A percentile compares a stretch with the other conserved stretches of the same genome.
phyloP scores from a whole-genome alignment of 2,113 vertebrate species.

The Falco punctatus region DNA sequence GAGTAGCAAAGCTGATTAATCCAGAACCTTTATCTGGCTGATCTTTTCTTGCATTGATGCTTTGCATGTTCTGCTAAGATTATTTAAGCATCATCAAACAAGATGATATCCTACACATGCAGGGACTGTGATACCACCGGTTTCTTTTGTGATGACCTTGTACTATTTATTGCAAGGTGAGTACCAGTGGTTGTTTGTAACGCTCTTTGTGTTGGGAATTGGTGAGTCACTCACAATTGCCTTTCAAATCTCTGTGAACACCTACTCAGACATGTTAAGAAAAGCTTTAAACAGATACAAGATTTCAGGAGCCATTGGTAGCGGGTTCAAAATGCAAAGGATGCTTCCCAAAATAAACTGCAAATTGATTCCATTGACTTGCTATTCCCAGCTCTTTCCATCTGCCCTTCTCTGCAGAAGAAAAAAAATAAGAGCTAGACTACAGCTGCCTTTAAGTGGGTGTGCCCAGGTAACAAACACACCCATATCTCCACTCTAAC shows the following conservation, averaged over 20 bases:
- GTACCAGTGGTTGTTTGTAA: not conserved
- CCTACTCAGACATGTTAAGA: constrained; percentile 69
- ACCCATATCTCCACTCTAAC: not conserved
- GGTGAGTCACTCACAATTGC: constrained; percentile 75
- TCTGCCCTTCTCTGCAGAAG: not conserved
- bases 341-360: not conserved
- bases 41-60: not conserved
- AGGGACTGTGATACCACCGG: not conserved
- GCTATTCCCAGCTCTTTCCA: not conserved
- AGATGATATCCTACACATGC: not conserved
- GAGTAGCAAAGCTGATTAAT: not conserved
- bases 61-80: not conserved
- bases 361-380: not conserved
- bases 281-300: not conserved
- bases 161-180: not conserved
- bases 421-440: not conserved
- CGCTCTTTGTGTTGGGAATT: constrained; percentile 56
- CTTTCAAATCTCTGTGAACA: constrained; percentile 72
- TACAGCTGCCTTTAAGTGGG: not conserved
- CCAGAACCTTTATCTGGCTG: not conserved
- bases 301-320: not conserved
- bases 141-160: not conserved
- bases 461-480: not conserved
- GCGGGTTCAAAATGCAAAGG: not conserved
- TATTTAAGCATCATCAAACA: not conserved